Conservation (phyloP, 1,140 invertebrate genomes). For the Zophobas morio region DNA sequence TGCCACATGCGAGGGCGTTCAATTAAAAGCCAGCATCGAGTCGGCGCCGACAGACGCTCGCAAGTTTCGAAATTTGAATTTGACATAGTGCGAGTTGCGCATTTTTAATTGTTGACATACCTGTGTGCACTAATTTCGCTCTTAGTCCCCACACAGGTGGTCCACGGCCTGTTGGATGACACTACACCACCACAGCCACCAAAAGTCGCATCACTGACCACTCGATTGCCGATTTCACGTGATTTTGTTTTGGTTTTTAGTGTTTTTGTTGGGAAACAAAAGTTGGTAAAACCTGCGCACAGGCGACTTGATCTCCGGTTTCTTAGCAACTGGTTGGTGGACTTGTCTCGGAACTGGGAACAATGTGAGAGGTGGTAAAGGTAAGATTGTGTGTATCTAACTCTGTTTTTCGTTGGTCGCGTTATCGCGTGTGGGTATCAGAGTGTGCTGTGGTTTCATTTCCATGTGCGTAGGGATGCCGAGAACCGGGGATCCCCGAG, state of each 20-base stretch:
- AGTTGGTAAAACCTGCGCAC: slow-evolving; percentile 16
- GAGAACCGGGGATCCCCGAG: no score
- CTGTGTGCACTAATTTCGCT: neutral
- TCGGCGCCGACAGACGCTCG: neutral
- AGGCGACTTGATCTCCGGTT: slow-evolving; percentile 20
- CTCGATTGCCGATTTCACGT: neutral
- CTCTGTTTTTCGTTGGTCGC: slow-evolving; percentile 21
- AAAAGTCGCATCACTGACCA: slow-evolving; percentile 1
- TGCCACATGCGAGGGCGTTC: neutral
- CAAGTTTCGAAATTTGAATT: neutral
- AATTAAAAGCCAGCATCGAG: neutral
- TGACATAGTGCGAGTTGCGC: neutral
- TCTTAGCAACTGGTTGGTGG: slow-evolving; percentile 37
- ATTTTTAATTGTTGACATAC: slow-evolving; percentile 18
- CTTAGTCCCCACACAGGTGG: neutral
- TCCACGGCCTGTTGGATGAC: neutral
- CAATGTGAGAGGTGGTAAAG: slow-evolving; percentile 40
- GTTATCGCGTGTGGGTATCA: slow-evolving; percentile 33
- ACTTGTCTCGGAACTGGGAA: slow-evolving; percentile 37
- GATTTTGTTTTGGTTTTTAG: slow-evolving; percentile 3
- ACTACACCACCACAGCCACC: neutral
- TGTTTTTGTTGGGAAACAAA: neutral
- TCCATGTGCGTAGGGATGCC: neutral
- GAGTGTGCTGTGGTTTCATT: slow-evolving; percentile 32
- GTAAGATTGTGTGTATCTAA: slow-evolving; percentile 34